phyloP scores from a whole-genome alignment of 2,113 vertebrate species.

The Sminthopsis crassicaudata region DNA sequence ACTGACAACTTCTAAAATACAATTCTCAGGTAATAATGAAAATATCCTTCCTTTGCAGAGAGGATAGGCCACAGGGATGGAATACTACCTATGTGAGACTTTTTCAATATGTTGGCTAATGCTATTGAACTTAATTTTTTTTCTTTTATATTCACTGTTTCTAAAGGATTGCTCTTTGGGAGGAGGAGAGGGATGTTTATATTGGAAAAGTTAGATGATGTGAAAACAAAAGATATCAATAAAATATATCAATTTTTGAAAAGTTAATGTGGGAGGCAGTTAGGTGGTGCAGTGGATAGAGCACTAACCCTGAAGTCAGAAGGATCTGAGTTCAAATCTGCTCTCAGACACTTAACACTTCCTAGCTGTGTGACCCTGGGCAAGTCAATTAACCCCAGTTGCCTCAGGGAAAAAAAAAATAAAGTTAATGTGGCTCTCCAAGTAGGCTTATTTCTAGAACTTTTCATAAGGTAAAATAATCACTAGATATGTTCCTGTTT shows the following conservation, averaged over 20 bases:
- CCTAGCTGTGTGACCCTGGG: too few relatives aligned
- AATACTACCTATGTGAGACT: not conserved
- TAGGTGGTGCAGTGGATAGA: too few relatives aligned
- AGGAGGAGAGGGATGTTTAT: not conserved
- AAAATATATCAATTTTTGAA: not conserved
- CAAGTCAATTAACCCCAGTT: too few relatives aligned
- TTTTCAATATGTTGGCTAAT: not conserved
- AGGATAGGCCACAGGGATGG: not conserved
- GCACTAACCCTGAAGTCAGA: too few relatives aligned
- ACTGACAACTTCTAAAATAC: not conserved
- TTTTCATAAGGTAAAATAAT: not conserved
- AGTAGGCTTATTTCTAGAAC: not conserved
- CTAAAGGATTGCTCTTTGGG: not conserved
- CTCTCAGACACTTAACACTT: too few relatives aligned
- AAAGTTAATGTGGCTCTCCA: not conserved
- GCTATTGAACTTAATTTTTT: not conserved
- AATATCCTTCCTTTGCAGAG: not conserved
- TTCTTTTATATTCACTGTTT: not conserved
- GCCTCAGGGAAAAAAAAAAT: not conserved
- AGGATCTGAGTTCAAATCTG: too few relatives aligned
- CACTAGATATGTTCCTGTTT: not conserved
- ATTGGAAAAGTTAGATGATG: not conserved
- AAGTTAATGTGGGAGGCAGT: not conserved
- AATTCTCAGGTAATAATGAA: not conserved
- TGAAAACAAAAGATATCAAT: not conserved